Evolutionary conservation across 2,888 invertebrate species (phyloP).

Genomic region (Boloria selene): DNA sequence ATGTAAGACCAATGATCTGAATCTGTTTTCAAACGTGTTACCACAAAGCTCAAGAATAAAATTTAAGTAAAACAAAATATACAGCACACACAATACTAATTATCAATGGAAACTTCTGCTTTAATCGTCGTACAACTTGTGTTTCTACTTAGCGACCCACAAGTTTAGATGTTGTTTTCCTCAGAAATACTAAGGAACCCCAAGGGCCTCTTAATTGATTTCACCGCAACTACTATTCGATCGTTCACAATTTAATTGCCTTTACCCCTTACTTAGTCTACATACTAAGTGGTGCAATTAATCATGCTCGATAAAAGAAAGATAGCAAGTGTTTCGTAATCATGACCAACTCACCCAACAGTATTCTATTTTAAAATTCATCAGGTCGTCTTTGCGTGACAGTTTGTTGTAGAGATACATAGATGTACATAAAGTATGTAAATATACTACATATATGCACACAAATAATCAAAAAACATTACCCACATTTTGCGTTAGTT

Average conservation of each 20-base stretch:
- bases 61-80: no score
- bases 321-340: no score
- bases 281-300: neutral
- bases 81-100: neutral
- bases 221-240: constrained; percentile 22
- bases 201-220: constrained; percentile 26
- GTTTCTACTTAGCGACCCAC: constrained; percentile 23
- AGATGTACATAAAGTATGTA: neutral
- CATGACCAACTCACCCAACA: no score
- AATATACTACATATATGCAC: neutral
- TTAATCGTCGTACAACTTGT: neutral
- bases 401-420: no score
- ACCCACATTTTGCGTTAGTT: no score
- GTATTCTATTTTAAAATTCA: neutral
- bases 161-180: constrained; percentile 29
- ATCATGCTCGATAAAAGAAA: neutral
- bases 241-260: constrained; percentile 19
- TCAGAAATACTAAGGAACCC: constrained; percentile 25
- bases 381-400: neutral
- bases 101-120: neutral
- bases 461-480: no score
- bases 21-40: no score
- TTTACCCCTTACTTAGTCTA: neutral
- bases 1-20: no score
- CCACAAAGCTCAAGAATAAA: no score